A percentile compares a stretch with the other conserved stretches of the same genome.
These are phyloP conservation scores for Tipula lateralis DNA, from an alignment of 2,888 invertebrate species.

Conservation along the genomic window DNA sequence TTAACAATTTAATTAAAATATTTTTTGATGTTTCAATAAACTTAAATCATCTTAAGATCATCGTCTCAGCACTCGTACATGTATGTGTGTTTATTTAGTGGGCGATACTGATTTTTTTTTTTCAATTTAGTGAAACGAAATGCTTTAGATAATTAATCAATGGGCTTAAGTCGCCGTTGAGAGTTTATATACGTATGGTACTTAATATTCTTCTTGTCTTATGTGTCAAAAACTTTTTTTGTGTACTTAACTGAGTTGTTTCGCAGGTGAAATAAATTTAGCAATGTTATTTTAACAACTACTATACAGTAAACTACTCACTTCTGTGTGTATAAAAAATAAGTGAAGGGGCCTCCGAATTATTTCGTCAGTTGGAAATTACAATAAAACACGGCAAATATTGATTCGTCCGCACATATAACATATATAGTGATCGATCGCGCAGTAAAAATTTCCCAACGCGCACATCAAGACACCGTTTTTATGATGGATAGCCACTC, in stretches of 20 bases:
- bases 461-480: not conserved
- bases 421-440: not conserved
- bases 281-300: not conserved
- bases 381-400: not conserved
- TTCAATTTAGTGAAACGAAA: slow-evolving; percentile 24
- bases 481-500: not conserved
- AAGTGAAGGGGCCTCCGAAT: not conserved
- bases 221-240: not conserved
- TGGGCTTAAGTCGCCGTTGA: slow-evolving; percentile 11
- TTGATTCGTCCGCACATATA: not conserved
- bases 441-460: not conserved
- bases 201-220: not conserved
- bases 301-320: not conserved
- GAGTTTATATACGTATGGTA: not conserved
- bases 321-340: not conserved
- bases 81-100: not conserved
- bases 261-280: not conserved
- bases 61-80: not conserved
- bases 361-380: not conserved
- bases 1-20: slow-evolving; percentile 20
- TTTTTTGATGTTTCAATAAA: not conserved
- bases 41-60: not conserved
- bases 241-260: not conserved
- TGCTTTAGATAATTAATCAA: slow-evolving; percentile 24
- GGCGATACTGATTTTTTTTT: slow-evolving; percentile 3